phyloP scores from a whole-genome alignment of 2,113 vertebrate species.

The Hydrolagus affinis region DNA sequence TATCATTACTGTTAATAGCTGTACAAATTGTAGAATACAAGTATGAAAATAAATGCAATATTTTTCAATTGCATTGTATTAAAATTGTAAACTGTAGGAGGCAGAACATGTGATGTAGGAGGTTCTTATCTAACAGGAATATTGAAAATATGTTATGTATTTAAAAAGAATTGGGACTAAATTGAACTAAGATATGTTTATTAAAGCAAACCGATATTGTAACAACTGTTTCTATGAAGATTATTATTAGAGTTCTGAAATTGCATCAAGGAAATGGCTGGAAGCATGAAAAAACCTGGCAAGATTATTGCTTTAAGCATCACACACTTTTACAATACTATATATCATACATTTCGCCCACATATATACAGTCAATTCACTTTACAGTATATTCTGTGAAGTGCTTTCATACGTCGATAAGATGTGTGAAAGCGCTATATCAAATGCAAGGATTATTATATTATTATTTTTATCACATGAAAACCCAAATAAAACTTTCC shows the following conservation, averaged over 20 bases:
- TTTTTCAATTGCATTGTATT: conserved; percentile 56
- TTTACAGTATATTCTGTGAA: too few species aligned
- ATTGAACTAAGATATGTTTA: neutral
- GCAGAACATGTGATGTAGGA: neutral
- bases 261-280: neutral
- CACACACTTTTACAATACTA: neutral
- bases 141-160: neutral
- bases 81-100: conserved; percentile 15
- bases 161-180: conserved; percentile 1
- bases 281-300: conserved; percentile 11
- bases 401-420: too few species aligned
- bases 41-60: conserved; percentile 48
- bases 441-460: too few species aligned
- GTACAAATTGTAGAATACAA: conserved; percentile 41
- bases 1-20: conserved; percentile 45
- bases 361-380: too few species aligned
- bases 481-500: conserved; percentile 19
- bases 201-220: neutral
- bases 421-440: too few species aligned
- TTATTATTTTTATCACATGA: conserved; percentile 30
- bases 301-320: conserved; percentile 24
- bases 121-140: conserved; percentile 6
- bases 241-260: conserved; percentile 17
- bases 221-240: neutral
- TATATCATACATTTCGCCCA: too few species aligned